These are phyloP conservation scores for Neogobius melanostomus DNA, from an alignment of 2,113 vertebrate genomes.

Conservation along the genomic window DNA sequence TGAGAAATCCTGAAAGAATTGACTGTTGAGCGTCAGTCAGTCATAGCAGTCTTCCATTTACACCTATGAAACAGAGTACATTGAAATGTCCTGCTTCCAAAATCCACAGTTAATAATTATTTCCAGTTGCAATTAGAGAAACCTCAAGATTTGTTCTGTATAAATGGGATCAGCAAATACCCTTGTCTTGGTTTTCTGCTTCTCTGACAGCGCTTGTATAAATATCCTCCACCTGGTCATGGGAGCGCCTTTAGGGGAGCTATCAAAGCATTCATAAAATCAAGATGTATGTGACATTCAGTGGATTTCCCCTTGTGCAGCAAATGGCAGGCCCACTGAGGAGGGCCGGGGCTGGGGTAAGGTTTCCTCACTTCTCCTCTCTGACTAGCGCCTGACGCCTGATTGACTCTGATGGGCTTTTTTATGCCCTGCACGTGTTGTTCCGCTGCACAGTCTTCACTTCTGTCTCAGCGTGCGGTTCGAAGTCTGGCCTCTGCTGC, in stretches of 20 bases:
- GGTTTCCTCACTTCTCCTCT: conserved; percentile 65
- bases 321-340: conserved; percentile 62
- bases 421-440: conserved; percentile 72
- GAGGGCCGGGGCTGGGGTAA: conserved; percentile 64
- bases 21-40: conserved; percentile 54
- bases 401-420: conserved; percentile 78
- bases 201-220: conserved; percentile 70
- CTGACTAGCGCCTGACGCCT: conserved; percentile 65
- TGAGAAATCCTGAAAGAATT: background rate
- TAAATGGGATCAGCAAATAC: conserved; percentile 64
- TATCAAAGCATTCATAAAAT: conserved; percentile 79
- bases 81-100: conserved; percentile 67
- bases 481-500: conserved; percentile 40
- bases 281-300: conserved; percentile 77
- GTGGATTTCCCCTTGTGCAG: conserved; percentile 58
- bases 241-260: conserved; percentile 71
- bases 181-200: conserved; percentile 54
- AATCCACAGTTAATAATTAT: conserved; percentile 72
- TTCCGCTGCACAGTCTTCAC: conserved; percentile 48
- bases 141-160: conserved; percentile 39
- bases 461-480: conserved; percentile 58
- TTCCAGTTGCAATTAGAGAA: conserved; percentile 79
- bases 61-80: conserved; percentile 62
- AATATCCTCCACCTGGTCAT: conserved; percentile 75
- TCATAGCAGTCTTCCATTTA: conserved; percentile 60